Evolutionary conservation across 1,140 invertebrate genomes (phyloP).

Genomic region (Drosophila mayri): DNA sequence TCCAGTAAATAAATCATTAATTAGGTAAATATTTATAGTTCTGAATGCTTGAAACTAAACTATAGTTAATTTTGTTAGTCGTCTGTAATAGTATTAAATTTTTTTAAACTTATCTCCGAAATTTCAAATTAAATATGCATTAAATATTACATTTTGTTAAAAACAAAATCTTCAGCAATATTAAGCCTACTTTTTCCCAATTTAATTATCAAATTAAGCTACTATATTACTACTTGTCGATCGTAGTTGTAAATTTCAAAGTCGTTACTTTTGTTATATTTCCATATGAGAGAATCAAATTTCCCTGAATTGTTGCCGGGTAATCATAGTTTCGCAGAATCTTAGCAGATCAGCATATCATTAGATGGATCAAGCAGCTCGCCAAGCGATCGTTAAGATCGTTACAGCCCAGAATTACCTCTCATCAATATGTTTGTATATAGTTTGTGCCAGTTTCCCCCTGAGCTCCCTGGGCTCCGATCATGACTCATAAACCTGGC

Average conservation of each 20-base stretch:
- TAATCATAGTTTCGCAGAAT: constrained; percentile 10
- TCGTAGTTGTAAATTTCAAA: neutral
- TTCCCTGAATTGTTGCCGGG: neutral
- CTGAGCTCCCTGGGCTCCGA: neutral
- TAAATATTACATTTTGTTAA: neutral
- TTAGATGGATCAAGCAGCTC: constrained; percentile 14
- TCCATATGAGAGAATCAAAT: neutral
- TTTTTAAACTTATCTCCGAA: neutral
- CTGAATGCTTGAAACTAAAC: neutral
- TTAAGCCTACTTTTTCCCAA: neutral
- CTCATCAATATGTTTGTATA: constrained; percentile 6
- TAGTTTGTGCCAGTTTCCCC: constrained; percentile 18
- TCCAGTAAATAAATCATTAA: neutral
- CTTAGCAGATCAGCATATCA: constrained; percentile 20
- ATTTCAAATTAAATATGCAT: neutral
- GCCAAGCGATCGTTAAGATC: constrained; percentile 21
- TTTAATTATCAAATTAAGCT: neutral
- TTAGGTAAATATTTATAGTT: neutral
- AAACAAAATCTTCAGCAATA: neutral
- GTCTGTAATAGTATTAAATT: neutral
- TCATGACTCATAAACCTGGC: constrained; percentile 38
- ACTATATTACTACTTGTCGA: neutral
- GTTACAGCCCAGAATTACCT: constrained; percentile 22
- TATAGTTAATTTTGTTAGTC: neutral
- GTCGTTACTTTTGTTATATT: constrained; percentile 3